phyloP scores from a whole-genome alignment of 2,888 invertebrate genomes.

The Chloroclystis v-ata region DNA sequence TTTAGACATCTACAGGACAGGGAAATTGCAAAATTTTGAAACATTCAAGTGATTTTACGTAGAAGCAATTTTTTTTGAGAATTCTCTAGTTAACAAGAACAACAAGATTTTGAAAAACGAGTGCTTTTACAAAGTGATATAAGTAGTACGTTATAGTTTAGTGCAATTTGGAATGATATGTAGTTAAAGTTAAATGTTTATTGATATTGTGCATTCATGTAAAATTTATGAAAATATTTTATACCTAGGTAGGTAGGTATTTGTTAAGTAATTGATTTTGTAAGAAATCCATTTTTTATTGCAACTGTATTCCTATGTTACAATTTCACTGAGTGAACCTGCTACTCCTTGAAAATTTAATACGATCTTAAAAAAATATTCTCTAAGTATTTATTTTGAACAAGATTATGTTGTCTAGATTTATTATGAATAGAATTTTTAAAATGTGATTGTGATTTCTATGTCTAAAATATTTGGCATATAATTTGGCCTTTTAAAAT shows the following conservation, averaged over 20 bases:
- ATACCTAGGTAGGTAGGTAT: no score
- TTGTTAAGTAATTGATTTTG: no score
- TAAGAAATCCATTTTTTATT: no score
- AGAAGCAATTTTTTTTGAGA: slow-evolving; percentile 1
- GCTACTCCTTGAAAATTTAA: no score
- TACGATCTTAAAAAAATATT: no score
- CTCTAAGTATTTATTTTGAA: no score
- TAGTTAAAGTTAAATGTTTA: not conserved
- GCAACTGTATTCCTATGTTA: no score
- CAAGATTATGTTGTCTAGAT: no score
- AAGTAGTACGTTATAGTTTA: slow-evolving; percentile 3
- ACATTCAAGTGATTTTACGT: slow-evolving; percentile 1
- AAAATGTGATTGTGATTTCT: not conserved
- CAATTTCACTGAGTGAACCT: no score
- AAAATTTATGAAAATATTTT: slow-evolving; percentile 27
- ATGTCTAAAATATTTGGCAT: slow-evolving; percentile 59
- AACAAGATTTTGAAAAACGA: slow-evolving; percentile 1
- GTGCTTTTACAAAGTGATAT: slow-evolving; percentile 19
- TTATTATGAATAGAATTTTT: no score
- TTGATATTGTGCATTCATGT: slow-evolving; percentile 13
- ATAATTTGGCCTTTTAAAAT: slow-evolving; percentile 52
- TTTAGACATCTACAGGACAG: slow-evolving; percentile 1
- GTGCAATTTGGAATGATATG: slow-evolving; percentile 26
- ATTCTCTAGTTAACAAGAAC: not conserved
- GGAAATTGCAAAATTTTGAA: slow-evolving; percentile 5